phyloP scores from a whole-genome alignment of 2,797 vertebrate species.

The Etheostoma perlongum region DNA sequence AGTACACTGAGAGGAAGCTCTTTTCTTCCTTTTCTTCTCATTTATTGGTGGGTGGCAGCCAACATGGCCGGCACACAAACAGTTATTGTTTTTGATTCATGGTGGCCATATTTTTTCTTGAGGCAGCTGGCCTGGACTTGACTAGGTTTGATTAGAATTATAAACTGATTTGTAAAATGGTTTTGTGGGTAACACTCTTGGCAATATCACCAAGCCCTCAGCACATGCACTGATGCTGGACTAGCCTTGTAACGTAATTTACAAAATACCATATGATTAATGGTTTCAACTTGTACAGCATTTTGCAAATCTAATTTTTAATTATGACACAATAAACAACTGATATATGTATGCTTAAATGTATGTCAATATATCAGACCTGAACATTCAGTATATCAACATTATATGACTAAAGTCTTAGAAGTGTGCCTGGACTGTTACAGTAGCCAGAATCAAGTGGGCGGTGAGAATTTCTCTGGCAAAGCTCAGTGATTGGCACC shows the following conservation, averaged over 20 bases:
- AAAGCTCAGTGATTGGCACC: constrained; percentile 71
- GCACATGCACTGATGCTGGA: neutral
- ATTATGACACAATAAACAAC: neutral
- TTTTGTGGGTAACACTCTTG: neutral
- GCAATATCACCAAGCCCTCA: neutral
- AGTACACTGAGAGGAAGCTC: neutral
- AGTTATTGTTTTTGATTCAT: constrained; percentile 5
- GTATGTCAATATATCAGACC: neutral
- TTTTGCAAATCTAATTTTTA: neutral
- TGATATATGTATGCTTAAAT: neutral
- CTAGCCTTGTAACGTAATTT: neutral
- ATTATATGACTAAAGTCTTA: constrained; percentile 8
- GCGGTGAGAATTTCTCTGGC: constrained; percentile 64
- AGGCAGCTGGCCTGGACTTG: neutral
- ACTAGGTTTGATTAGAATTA: constrained; percentile 10
- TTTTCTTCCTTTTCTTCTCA: neutral
- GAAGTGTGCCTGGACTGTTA: constrained; percentile 17
- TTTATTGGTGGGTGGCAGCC: neutral
- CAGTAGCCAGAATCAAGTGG: constrained; percentile 29
- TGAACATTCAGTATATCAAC: constrained; percentile 1
- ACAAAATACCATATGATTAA: neutral
- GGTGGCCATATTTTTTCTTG: neutral
- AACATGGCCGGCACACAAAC: neutral
- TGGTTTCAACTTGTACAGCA: neutral
- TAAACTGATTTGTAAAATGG: neutral